Conservation (phyloP, 2,888 invertebrate species). For the Drosophila pseudotakahashii region DNA sequence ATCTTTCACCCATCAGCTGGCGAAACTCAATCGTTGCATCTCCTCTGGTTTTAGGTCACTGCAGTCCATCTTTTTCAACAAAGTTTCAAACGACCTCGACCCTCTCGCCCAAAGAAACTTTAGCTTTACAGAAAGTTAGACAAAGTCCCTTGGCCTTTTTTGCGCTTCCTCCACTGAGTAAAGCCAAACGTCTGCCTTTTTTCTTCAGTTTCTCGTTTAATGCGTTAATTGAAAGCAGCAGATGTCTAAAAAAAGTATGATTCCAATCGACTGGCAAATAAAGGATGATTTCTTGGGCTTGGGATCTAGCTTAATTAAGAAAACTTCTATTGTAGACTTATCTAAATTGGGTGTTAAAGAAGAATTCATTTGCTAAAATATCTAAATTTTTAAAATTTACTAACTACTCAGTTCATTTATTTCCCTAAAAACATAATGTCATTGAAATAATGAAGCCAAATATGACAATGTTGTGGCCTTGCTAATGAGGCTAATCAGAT, state of each 20-base stretch:
- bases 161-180: slow-evolving; percentile 30
- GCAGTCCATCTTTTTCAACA: slow-evolving; percentile 6
- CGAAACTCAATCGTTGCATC: slow-evolving; percentile 8
- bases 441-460: not conserved
- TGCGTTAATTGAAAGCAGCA: slow-evolving; percentile 58
- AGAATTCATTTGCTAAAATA: not conserved
- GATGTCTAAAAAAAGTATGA: slow-evolving; percentile 43
- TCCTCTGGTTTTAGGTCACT: slow-evolving; percentile 14
- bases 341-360: not conserved
- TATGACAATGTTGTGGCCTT: not conserved
- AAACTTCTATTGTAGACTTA: no score
- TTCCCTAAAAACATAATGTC: not conserved
- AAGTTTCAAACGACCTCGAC: slow-evolving; percentile 20
- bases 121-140: slow-evolving; percentile 43
- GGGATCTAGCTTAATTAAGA: not conserved
- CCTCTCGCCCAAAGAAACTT: slow-evolving; percentile 14
- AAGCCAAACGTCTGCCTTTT: slow-evolving; percentile 8
- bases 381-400: no score
- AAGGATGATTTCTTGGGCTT: not conserved
- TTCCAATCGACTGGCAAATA: slow-evolving; percentile 43
- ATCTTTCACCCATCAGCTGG: slow-evolving; percentile 1
- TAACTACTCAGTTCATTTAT: not conserved
- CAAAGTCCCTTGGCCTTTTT: slow-evolving; percentile 41
- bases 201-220: slow-evolving; percentile 23
- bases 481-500: slow-evolving; percentile 33